These are phyloP conservation scores for Gymnothorax reevesii DNA, from an alignment of 2,797 vertebrate genomes.

Conservation along the genomic window DNA sequence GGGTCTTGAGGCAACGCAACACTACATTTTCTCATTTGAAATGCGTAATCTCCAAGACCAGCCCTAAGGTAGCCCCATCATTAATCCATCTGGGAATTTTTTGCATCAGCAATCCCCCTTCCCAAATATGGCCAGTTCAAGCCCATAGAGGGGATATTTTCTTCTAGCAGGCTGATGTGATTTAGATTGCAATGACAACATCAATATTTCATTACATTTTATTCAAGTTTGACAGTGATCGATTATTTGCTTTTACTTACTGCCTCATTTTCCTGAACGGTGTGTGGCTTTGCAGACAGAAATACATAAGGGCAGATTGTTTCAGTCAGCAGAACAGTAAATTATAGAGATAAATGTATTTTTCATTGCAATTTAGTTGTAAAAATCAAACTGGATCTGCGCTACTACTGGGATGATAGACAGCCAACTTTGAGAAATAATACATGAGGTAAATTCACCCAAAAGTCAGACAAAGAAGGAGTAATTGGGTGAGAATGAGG, in stretches of 20 bases:
- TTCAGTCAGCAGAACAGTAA: not conserved
- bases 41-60: not conserved
- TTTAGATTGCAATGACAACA: not conserved
- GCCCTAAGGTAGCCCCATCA: not conserved
- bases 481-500: not conserved
- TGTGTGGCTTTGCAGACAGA: not conserved
- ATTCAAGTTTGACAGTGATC: not conserved
- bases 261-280: not conserved
- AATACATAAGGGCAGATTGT: not conserved
- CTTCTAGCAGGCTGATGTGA: not conserved
- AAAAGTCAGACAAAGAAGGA: not conserved
- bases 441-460: not conserved
- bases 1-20: not conserved
- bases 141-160: not conserved
- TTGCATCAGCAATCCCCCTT: not conserved
- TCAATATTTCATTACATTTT: conserved; percentile 8
- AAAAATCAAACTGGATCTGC: not conserved
- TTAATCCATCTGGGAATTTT: not conserved
- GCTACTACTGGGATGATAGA: not conserved
- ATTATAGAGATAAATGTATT: not conserved
- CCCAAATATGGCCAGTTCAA: not conserved
- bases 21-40: not conserved
- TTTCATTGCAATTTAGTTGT: not conserved
- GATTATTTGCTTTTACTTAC: not conserved
- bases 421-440: not conserved